phyloP scores from a whole-genome alignment of 92 coral and sea anemone genomes.

The Phymanthus crucifer region DNA sequence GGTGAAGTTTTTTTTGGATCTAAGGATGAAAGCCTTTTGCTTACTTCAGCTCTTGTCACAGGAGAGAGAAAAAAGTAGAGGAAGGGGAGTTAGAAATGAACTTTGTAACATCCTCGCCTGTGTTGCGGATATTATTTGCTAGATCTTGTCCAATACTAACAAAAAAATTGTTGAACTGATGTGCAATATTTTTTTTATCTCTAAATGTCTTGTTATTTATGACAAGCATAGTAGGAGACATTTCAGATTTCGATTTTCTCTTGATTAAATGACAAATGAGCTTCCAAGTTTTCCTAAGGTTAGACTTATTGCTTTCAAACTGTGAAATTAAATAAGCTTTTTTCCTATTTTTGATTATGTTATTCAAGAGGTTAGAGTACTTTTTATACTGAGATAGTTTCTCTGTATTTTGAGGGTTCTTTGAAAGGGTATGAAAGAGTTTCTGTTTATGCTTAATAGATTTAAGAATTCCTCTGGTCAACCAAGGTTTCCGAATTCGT shows the following conservation, averaged over 20 bases:
- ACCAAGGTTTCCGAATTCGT: background rate
- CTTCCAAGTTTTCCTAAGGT: slow-evolving; percentile 61
- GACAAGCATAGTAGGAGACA: slow-evolving; percentile 36
- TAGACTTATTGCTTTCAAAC: slow-evolving; percentile 43
- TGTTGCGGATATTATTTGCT: slow-evolving; percentile 6
- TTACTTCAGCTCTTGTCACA: slow-evolving; percentile 43
- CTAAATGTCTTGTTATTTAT: slow-evolving; percentile 36
- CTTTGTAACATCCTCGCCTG: slow-evolving; percentile 14
- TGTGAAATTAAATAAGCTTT: slow-evolving; percentile 2
- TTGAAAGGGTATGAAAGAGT: too few species aligned
- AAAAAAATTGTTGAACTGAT: slow-evolving; percentile 57
- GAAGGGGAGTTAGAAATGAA: slow-evolving; percentile 42
- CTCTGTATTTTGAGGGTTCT: background rate
- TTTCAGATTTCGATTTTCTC: slow-evolving; percentile 54
- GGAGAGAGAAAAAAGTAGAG: slow-evolving; percentile 47
- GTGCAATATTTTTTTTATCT: slow-evolving; percentile 45
- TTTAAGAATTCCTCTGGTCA: background rate
- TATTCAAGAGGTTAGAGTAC: background rate
- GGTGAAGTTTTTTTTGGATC: background rate
- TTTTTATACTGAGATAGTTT: slow-evolving; percentile 3
- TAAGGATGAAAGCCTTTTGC: slow-evolving; percentile 22
- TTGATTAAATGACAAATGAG: slow-evolving; percentile 54
- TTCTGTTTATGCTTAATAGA: background rate
- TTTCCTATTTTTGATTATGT: background rate
- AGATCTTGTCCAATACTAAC: slow-evolving; percentile 39